A percentile compares a stretch with the other conserved stretches of the same genome.
Evolutionary conservation across 2,888 invertebrate genomes (phyloP).

Genomic region (Archips xylosteana): DNA sequence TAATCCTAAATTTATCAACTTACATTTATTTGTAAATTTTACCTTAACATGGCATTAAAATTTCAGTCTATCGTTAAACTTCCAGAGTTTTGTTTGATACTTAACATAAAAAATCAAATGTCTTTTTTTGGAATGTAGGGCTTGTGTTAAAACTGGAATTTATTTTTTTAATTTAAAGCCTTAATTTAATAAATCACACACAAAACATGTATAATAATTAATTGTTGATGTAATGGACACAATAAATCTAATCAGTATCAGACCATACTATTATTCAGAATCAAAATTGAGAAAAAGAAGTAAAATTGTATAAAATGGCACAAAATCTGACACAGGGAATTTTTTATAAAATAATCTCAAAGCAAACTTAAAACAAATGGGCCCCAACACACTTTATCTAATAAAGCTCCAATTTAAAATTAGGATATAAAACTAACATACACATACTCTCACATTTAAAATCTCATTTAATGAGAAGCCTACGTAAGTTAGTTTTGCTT

Average conservation of each 20-base stretch:
- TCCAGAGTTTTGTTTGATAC: conserved; percentile 35
- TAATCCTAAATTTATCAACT: conserved; percentile 36
- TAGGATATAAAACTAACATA: conserved; percentile 48
- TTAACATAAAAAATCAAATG: conserved; percentile 31
- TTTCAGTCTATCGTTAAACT: conserved; percentile 43
- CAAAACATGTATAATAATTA: conserved; percentile 1
- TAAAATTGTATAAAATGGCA: conserved; percentile 50
- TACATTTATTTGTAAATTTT: conserved; percentile 33
- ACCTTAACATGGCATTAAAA: conserved; percentile 40
- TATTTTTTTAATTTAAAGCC: neutral
- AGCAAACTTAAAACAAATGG: conserved; percentile 15
- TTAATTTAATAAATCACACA: conserved; percentile 12
- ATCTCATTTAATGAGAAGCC: conserved; percentile 66
- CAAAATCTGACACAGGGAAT: conserved; percentile 54
- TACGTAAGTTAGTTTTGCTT: conserved; percentile 75
- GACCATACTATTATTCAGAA: neutral
- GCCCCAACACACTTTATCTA: conserved; percentile 16
- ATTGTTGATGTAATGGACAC: conserved; percentile 6
- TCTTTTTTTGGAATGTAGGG: conserved; percentile 39
- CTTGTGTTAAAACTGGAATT: conserved; percentile 21
- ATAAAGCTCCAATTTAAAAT: conserved; percentile 40
- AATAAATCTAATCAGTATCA: neutral
- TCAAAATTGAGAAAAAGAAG: conserved; percentile 15
- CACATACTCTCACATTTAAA: conserved; percentile 50
- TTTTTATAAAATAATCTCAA: conserved; percentile 44